Base-by-base conservation (phyloP, 2,113 vertebrate genomes). In the Carollia perspicillata region DNA sequence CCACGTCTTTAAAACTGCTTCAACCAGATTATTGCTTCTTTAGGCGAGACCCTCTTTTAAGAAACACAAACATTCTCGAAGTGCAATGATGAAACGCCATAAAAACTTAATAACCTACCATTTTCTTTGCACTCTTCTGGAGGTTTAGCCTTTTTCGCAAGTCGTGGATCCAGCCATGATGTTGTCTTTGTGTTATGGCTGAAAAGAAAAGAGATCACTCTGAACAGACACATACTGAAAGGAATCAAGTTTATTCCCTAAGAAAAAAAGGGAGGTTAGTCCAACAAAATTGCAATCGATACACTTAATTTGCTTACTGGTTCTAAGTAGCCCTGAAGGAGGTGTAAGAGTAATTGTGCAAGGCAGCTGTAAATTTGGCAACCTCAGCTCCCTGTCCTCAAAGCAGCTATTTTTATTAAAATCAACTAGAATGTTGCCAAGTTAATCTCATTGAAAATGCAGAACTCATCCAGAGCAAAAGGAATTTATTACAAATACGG, bases 131-230 rank as follows among this genome's bases (percentile, higher is more conserved):
- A 99, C 98, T 99, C 99, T 99, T 99, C 99, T 60, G 99, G 99
- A 96, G 99, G 99, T 98, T 99, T 99, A 97, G 99, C 99, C 99
- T 99, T 99, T 99, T 99, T 99, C 98, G 99, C 99, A 97, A 99
- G 99, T 98, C 99, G 99, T 95, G 99, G 99, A 99, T 99, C 99
- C 98, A 99, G 99, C 99, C 99, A 99, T 98, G 99, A 99, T 98
- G 99, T 99, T 97, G 99, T 99, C 99, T 99, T 99, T 98, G 99
- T 99, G 99, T 99, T 99, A 99, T 99, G 99, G 99, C 99, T 99
- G 99, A 98, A 99, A 98, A 98, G 98, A 98, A 98, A 98, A 98
- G 98, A 99, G 98, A 99, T 98, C 98, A 98, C 98, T 98, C 98
- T 98, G 97, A 99, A 98, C 98, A 98, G 98, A 98, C 98, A 99